A percentile compares a stretch with the other conserved stretches of the same genome.
phyloP scores from a whole-genome alignment of 92 coral and sea anemone species.

The Epizoanthus illoricatus region DNA sequence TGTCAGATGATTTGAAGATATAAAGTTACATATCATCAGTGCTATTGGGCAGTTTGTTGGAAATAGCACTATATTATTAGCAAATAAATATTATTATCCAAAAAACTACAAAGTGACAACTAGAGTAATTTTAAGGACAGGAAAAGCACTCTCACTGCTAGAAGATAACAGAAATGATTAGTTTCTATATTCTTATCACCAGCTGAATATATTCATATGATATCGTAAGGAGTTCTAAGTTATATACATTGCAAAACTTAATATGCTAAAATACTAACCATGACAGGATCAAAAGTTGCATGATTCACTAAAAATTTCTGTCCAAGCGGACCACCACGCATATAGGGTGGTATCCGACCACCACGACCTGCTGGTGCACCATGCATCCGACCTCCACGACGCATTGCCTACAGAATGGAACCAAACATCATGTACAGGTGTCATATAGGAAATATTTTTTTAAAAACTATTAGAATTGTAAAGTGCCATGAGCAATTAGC shows the following conservation, averaged over 20 bases:
- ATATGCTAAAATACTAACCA: conserved; percentile 48
- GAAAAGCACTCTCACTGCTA: too few relatives aligned
- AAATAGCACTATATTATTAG: too few relatives aligned
- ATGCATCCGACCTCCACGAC: conserved; percentile 77
- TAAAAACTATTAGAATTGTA: too few relatives aligned
- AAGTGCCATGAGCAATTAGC: too few relatives aligned
- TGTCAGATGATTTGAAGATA: too few relatives aligned
- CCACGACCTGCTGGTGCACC: conserved; percentile 76
- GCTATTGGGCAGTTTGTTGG: too few relatives aligned
- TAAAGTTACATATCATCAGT: too few relatives aligned
- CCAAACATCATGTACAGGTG: not conserved
- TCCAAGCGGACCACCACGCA: conserved; percentile 80
- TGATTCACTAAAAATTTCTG: conserved; percentile 95
- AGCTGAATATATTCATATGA: not conserved
- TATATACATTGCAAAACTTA: not conserved
- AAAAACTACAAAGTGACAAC: too few relatives aligned
- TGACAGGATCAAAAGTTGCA: conserved; percentile 86
- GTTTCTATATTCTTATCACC: not conserved
- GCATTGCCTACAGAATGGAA: conserved; percentile 41
- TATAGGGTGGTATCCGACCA: conserved; percentile 84
- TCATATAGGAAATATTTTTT: not conserved
- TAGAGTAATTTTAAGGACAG: too few relatives aligned
- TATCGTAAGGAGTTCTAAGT: not conserved
- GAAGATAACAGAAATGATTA: not conserved
- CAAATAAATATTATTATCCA: too few relatives aligned